Evolutionary conservation across 2,888 invertebrate species (phyloP), one percentile per base, ranked within the genome.

Genomic region (Altica lythri): DNA sequence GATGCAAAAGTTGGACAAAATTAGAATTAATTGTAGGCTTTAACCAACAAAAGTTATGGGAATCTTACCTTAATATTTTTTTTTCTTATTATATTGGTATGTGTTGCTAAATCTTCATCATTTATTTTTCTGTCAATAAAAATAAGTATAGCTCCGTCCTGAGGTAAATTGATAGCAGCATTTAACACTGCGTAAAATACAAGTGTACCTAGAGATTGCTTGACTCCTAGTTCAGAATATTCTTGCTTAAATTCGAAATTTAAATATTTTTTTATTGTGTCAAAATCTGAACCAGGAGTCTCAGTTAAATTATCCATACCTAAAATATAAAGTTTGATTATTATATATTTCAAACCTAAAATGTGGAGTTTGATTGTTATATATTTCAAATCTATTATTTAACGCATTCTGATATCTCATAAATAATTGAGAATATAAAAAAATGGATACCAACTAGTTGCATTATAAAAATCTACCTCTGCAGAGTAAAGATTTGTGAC

Each of bases 71-170:
- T 72, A 59, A 80, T 78, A 60, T 79, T 70, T 64, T 60, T 60
- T 32, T 58, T 54, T 6, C 46, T 52, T n/a, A 60, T 14, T 27
- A 60, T 22, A 8, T 30, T 49, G 1, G 45, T 56, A 29, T 60
- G 55, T 22, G 30, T 25, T 5, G 78, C 77, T 32, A 80, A 68
- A 62, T 78, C 76, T 6, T 76, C 76, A 62, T 85, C 85, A 1
- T 78, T 79, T 22, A 82, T 78, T 13, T 79, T 79, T 25, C 77
- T 75, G 52, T 83, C 82, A 0, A 84, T 82, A 53, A 86, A 79
- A 34, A 86, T 72, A 65, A 87, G 81, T 6, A 86, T 76, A 0
- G 83, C 85, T 57, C 83, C 83, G 67, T 84, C 83, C 59, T 82
- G 82, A 0, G 85, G 85, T 46, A 86, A 80, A 55, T 83, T 64